Evolutionary conservation across 1,140 invertebrate species (phyloP).

Genomic region (Eriosoma lanigerum): DNA sequence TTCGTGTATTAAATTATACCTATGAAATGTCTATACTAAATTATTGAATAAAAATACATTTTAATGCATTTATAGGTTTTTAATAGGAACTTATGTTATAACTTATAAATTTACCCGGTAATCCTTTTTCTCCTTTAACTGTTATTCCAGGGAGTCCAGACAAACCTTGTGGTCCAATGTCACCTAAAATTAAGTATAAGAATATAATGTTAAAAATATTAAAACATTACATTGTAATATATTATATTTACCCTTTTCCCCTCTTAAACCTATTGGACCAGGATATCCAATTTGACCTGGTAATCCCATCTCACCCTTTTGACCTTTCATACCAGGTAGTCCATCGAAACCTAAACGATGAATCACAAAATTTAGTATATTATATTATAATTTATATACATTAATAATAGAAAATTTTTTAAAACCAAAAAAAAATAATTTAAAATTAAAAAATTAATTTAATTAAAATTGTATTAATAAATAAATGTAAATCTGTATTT

Average conservation of each 20-base stretch:
- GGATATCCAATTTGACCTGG: slow-evolving; percentile 66
- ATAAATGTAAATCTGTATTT: neutral
- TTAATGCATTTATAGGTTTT: no score
- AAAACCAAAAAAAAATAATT: neutral
- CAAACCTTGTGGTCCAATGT: slow-evolving; percentile 64
- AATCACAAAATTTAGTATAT: neutral
- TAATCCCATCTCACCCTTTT: slow-evolving; percentile 67
- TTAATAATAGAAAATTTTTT: neutral
- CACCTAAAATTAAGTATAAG: slow-evolving; percentile 54
- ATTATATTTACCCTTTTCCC: slow-evolving; percentile 61
- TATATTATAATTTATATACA: neutral
- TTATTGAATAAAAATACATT: no score
- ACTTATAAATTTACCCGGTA: slow-evolving; percentile 60
- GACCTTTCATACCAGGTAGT: slow-evolving; percentile 58
- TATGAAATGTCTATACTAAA: neutral
- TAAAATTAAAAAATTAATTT: neutral
- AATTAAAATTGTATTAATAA: neutral
- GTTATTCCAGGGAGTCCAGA: slow-evolving; percentile 63
- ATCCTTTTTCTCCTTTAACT: slow-evolving; percentile 60
- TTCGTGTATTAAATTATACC: neutral
- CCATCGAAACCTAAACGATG: slow-evolving; percentile 24
- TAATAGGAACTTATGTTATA: neutral
- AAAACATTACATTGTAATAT: neutral
- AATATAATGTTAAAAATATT: neutral
- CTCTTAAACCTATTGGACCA: slow-evolving; percentile 58